phyloP scores from a whole-genome alignment of 2,888 invertebrate genomes.

The Coenonympha arcania region DNA sequence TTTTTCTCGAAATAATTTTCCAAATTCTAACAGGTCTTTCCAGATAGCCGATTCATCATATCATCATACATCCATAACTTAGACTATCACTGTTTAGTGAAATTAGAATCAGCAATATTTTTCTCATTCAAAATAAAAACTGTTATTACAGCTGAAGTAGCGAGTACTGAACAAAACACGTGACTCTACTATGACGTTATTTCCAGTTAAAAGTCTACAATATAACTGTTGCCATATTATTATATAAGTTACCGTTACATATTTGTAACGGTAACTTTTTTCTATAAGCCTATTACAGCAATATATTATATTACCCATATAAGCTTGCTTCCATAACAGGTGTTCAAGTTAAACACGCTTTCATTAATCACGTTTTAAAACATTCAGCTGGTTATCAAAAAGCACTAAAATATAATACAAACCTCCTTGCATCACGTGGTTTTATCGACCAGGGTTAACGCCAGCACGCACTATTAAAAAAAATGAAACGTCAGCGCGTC shows the following conservation, averaged over 20 bases:
- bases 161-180: too few species aligned
- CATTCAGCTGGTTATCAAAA: constrained; percentile 3
- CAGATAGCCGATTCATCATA: too few species aligned
- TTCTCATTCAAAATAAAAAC: too few species aligned
- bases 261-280: constrained; percentile 7
- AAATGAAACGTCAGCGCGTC: constrained; percentile 43
- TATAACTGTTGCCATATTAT: not conserved
- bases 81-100: too few species aligned
- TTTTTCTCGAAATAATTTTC: too few species aligned
- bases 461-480: constrained; percentile 43
- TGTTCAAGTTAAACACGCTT: not conserved
- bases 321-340: constrained; percentile 4
- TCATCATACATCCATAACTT: too few species aligned
- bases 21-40: too few species aligned
- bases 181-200: too few species aligned
- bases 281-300: constrained; percentile 1
- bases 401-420: constrained; percentile 32
- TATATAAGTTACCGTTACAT: too few species aligned
- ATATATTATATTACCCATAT: too few species aligned
- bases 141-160: too few species aligned
- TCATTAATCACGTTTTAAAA: constrained; percentile 2
- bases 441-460: constrained; percentile 32
- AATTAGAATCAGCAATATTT: too few species aligned
- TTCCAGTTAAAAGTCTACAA: not conserved
- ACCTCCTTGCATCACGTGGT: constrained; percentile 47